Evolutionary conservation across 37 sponge, comb jelly and placozoan species (phyloP).

Genomic region (Petrosia ficiformis): DNA sequence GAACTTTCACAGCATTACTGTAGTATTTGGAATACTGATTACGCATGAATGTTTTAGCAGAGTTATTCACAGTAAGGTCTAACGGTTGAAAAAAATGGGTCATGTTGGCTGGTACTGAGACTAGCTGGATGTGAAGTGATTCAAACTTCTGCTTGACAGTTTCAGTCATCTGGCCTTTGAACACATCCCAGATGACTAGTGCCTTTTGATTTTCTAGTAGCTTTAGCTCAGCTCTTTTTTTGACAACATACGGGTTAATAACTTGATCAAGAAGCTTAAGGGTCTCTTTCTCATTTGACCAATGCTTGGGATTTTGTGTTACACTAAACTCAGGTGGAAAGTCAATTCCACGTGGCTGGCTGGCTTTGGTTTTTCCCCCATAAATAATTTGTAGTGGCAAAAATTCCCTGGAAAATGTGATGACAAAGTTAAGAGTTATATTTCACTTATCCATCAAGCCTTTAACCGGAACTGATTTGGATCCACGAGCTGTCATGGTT

Average conservation of each 20-base stretch:
- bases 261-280: conserved; percentile 35
- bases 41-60: conserved; percentile 12
- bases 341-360: conserved; percentile 28
- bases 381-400: conserved; percentile 54
- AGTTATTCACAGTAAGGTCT: conserved; percentile 30
- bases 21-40: conserved; percentile 9
- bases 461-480: conserved; percentile 20
- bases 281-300: conserved; percentile 49
- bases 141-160: conserved; percentile 20
- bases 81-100: conserved; percentile 38
- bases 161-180: conserved; percentile 36
- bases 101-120: conserved; percentile 46
- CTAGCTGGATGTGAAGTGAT: conserved; percentile 23
- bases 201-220: conserved; percentile 12
- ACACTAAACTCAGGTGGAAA: conserved; percentile 34
- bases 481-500: conserved; percentile 38
- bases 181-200: conserved; percentile 34
- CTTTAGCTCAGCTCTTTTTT: conserved; percentile 24
- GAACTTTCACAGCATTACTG: conserved; percentile 16
- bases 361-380: conserved; percentile 40
- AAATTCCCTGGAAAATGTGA: conserved; percentile 30
- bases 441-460: conserved; percentile 45
- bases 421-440: conserved; percentile 41
- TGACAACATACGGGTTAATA: conserved; percentile 33
- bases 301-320: conserved; percentile 40